phyloP scores from a whole-genome alignment of 2,888 invertebrate species.

The Onthophagus sagittarius region DNA sequence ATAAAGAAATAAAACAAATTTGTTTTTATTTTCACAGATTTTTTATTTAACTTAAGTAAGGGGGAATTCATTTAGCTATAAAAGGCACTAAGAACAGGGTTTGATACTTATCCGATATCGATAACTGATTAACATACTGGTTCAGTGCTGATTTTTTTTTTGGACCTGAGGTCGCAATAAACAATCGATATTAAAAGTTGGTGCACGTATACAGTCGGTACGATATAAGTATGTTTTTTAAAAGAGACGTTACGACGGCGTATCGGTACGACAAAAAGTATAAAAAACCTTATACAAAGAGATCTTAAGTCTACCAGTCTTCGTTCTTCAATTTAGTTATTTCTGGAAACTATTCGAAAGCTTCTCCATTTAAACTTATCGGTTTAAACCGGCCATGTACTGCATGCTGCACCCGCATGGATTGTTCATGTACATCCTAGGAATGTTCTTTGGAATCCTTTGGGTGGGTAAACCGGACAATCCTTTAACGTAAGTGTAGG shows the following conservation, averaged over 20 bases:
- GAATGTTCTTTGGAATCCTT: constrained; percentile 62
- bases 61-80: not conserved
- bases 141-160: not conserved
- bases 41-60: not conserved
- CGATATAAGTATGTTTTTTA: not conserved
- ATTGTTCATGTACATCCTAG: constrained; percentile 35
- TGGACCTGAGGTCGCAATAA: not conserved
- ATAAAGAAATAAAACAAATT: not conserved
- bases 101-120: not conserved
- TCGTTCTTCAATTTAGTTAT: constrained; percentile 13
- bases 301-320: constrained; percentile 19
- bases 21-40: not conserved
- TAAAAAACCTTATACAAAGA: constrained; percentile 5
- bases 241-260: not conserved
- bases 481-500: constrained; percentile 77
- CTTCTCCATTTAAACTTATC: constrained; percentile 32
- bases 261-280: constrained; percentile 8
- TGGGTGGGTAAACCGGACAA: constrained; percentile 79
- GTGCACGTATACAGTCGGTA: not conserved
- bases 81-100: not conserved
- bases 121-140: not conserved
- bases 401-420: constrained; percentile 43
- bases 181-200: not conserved
- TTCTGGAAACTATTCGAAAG: constrained; percentile 2
- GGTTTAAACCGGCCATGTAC: constrained; percentile 41